A percentile compares a stretch with the other conserved stretches of the same genome.
Conservation (phyloP, 2,888 invertebrate genomes). For the Eilema sororculum region DNA sequence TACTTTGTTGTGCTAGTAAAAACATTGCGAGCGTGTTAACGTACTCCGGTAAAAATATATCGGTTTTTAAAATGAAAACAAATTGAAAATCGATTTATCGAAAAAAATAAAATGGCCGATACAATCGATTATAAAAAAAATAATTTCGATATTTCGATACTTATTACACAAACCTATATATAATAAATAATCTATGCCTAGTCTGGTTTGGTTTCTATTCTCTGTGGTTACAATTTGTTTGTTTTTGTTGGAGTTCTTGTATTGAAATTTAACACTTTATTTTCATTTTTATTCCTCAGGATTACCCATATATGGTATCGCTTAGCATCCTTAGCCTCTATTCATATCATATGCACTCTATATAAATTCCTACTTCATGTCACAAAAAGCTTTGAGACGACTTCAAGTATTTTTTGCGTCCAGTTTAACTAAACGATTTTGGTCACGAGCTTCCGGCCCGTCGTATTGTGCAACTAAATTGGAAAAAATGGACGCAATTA, state of each 20-base stretch:
- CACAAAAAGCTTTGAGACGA: slow-evolving; percentile 32
- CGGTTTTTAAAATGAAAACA: no score
- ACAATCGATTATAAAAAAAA: no score
- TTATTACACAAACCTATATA: no score
- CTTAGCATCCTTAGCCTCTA: neutral
- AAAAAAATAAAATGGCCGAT: no score
- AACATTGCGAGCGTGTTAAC: no score
- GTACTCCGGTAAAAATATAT: no score
- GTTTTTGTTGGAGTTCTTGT: slow-evolving; percentile 5
- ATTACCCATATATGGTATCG: neutral
- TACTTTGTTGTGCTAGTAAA: no score
- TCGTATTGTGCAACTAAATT: slow-evolving; percentile 31
- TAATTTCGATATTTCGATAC: no score
- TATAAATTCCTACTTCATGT: slow-evolving; percentile 32
- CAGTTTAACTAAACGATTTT: slow-evolving; percentile 38
- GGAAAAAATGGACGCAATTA: slow-evolving; percentile 66
- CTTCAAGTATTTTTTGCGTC: slow-evolving; percentile 30
- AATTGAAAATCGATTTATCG: no score
- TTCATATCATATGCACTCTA: neutral
- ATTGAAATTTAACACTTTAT: slow-evolving; percentile 1
- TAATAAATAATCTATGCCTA: no score
- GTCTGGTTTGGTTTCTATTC: no score
- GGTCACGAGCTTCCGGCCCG: slow-evolving; percentile 36
- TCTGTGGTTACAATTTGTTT: slow-evolving; percentile 8
- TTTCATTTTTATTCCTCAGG: neutral